Base-by-base conservation (phyloP, 2,797 vertebrate genomes). In the Schizopygopsis malacanthus region DNA sequence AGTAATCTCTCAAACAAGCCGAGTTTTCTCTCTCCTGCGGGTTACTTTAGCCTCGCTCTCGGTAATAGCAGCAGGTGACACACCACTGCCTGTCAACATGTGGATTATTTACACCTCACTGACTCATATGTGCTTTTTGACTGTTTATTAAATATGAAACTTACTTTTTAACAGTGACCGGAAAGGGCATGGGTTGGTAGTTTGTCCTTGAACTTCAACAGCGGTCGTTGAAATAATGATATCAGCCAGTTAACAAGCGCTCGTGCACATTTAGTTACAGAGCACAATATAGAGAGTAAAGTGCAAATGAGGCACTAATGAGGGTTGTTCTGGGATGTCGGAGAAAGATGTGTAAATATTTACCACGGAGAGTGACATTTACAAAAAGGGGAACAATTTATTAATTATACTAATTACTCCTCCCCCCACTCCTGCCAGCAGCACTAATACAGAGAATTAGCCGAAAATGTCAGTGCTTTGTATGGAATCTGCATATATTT, bases 281-380 rank as follows among this genome's bases (percentile, higher is more conserved):
- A 6, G 59, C 65, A 43, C 22, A 79, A 73, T 20, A 52, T 16
- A 70, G 50, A 39, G 37, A 4, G 39, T 39, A 56, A 16, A 73
- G 25, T 78, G n/a, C 22, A 47, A 76, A 81, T 85, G 63, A 65
- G 70, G 52, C 28, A 41, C 76, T 83, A 89, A 87, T 85, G 84
- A 86, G 72, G 41, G 41, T 9, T 78, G 39, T 82, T 85, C 18
- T 25, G 52, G 61, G 22, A 73, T 37, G n/a, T 41, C 70, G 47
- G 43, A 41, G 79, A 54, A 70, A 41, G 75, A 20, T 72, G n/a
- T 78, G 18, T 52, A 84, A 81, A 76, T 81, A 56, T 69, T 81
- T 86, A 77, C 52, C 45, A 70, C 22, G 18, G 8, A 28, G 71
- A 41, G 59, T 63, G 81, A 84, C 76, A 50, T 84, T 87, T 83